Evolutionary conservation across 1,140 invertebrate species (phyloP).

Genomic region (Tetramorium parvispinum): DNA sequence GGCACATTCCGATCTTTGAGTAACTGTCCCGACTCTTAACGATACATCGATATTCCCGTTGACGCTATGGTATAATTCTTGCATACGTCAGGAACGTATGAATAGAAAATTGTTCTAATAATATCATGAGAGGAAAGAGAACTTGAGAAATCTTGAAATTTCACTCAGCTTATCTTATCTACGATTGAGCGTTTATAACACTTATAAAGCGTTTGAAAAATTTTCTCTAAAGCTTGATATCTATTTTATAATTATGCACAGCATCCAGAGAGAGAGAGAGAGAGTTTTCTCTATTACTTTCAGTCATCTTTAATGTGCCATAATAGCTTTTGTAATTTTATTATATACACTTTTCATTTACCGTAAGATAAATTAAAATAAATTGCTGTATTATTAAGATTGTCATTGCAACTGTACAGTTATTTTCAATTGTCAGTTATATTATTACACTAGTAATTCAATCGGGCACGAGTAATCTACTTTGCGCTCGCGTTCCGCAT

Average conservation of each 20-base stretch:
- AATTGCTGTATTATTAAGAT: slow-evolving; percentile 1
- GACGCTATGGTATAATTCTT: slow-evolving; percentile 16
- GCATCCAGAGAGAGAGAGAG: background rate
- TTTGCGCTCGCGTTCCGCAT: background rate
- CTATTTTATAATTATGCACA: background rate
- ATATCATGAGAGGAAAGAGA: background rate
- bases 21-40: slow-evolving; percentile 29
- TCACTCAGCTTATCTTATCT: background rate
- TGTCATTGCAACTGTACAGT: background rate
- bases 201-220: background rate
- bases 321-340: background rate
- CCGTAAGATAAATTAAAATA: background rate
- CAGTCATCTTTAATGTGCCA: background rate
- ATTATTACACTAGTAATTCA: slow-evolving; percentile 1
- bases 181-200: too few relatives aligned
- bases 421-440: background rate
- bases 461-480: background rate
- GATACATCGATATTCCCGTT: slow-evolving; percentile 32
- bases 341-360: background rate
- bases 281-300: background rate
- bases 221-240: background rate
- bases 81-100: background rate
- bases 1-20: slow-evolving; percentile 38
- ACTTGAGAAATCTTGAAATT: background rate
- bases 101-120: background rate